Percentiles rank a stretch among this genome's conserved stretches.
phyloP scores from a whole-genome alignment of 1,140 invertebrate genomes.

The Heliconius himera region DNA sequence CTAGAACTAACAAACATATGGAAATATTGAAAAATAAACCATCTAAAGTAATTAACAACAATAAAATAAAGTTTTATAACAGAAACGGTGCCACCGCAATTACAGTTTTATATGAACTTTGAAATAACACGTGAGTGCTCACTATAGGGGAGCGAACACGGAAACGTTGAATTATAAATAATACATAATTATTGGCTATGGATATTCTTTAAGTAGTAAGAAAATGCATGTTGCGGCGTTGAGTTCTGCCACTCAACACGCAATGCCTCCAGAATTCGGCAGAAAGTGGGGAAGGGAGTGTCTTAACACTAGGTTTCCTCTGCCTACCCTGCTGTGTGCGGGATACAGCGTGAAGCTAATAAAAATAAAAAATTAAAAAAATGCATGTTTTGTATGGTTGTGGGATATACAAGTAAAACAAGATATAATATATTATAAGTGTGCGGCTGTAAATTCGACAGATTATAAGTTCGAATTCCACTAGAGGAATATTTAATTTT shows the following conservation, averaged over 20 bases:
- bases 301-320: too few relatives aligned
- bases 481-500: too few relatives aligned
- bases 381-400: constrained; percentile 28
- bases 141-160: constrained; percentile 23
- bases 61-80: constrained; percentile 21
- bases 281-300: too few relatives aligned
- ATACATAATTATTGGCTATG: constrained; percentile 48
- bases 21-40: not conserved
- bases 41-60: constrained; percentile 3
- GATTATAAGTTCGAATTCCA: too few relatives aligned
- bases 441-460: too few relatives aligned
- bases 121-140: constrained; percentile 9
- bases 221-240: constrained; percentile 33
- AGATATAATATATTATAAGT: not conserved
- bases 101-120: constrained; percentile 31
- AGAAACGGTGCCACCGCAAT: constrained; percentile 22
- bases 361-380: too few relatives aligned
- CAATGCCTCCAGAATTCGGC: too few relatives aligned
- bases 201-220: constrained; percentile 39
- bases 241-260: too few relatives aligned
- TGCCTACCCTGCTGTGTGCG: too few relatives aligned
- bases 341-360: too few relatives aligned
- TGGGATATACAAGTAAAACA: not conserved
- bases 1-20: not conserved
- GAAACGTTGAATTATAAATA: constrained; percentile 52